phyloP scores from a whole-genome alignment of 2,113 vertebrate species.

The Speoplatyrhinus poulsoni region DNA sequence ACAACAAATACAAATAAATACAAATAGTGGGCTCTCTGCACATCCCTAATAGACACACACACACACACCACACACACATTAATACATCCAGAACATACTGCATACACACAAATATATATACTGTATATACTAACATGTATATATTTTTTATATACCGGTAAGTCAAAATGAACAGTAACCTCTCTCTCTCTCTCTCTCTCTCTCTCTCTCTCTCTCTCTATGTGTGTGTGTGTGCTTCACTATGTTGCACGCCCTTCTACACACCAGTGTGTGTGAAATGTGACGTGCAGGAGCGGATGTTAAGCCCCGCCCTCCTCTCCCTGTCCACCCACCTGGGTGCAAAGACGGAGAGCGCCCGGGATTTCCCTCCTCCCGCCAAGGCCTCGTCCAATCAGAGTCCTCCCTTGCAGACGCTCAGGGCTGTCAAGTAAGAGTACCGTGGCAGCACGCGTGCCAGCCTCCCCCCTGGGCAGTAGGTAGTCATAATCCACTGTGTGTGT shows the following conservation, averaged over 20 bases:
- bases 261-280: conserved; percentile 88
- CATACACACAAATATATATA: too few relatives aligned
- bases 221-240: background rate
- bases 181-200: background rate
- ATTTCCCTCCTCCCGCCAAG: conserved; percentile 74
- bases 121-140: too few relatives aligned
- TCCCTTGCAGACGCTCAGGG: conserved; percentile 70
- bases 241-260: background rate
- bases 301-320: conserved; percentile 85
- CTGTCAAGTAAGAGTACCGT: conserved; percentile 79
- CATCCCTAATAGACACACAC: too few relatives aligned
- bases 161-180: background rate
- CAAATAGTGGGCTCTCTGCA: too few relatives aligned
- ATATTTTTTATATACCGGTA: too few relatives aligned
- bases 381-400: conserved; percentile 67
- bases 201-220: conserved; percentile 4
- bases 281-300: conserved; percentile 88
- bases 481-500: background rate
- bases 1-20: too few relatives aligned
- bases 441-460: background rate
- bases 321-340: conserved; percentile 60
- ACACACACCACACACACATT: too few relatives aligned
- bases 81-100: too few relatives aligned
- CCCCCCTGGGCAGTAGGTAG: background rate
- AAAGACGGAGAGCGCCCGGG: conserved; percentile 72